Percentiles rank a stretch among this genome's conserved stretches.
These are phyloP conservation scores for Agapornis roseicollis DNA, from an alignment of 2,113 vertebrate species.

Conservation along the genomic window DNA sequence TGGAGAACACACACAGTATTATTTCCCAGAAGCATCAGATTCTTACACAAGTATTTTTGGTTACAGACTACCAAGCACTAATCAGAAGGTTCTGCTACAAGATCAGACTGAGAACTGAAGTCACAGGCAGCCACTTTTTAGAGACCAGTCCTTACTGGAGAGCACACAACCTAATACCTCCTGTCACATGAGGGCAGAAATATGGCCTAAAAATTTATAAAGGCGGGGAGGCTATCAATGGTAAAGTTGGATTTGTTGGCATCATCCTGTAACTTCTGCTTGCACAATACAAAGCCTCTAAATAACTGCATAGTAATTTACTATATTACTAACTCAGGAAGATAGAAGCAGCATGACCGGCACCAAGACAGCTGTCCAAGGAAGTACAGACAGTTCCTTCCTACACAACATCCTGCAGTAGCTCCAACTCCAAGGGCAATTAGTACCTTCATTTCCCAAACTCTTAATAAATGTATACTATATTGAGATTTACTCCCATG, in stretches of 20 bases:
- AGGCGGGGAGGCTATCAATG: neutral
- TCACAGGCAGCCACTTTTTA: neutral
- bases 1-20: neutral
- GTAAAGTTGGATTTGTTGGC: neutral
- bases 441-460: neutral
- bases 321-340: neutral
- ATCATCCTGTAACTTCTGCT: neutral
- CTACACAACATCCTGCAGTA: neutral
- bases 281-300: neutral
- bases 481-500: neutral
- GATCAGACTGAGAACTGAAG: neutral
- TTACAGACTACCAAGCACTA: neutral
- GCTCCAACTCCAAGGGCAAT: neutral
- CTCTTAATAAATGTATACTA: neutral
- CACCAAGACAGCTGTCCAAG: neutral
- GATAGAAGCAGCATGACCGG: neutral
- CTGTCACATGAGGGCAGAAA: neutral
- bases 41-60: neutral
- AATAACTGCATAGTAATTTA: neutral
- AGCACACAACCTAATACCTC: neutral
- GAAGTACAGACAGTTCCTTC: neutral
- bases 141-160: neutral
- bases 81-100: neutral
- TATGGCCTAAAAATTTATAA: neutral
- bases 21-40: neutral